A percentile compares a stretch with the other conserved stretches of the same genome.
phyloP scores from a whole-genome alignment of 2,888 invertebrate genomes.

The Bellardia pandia region DNA sequence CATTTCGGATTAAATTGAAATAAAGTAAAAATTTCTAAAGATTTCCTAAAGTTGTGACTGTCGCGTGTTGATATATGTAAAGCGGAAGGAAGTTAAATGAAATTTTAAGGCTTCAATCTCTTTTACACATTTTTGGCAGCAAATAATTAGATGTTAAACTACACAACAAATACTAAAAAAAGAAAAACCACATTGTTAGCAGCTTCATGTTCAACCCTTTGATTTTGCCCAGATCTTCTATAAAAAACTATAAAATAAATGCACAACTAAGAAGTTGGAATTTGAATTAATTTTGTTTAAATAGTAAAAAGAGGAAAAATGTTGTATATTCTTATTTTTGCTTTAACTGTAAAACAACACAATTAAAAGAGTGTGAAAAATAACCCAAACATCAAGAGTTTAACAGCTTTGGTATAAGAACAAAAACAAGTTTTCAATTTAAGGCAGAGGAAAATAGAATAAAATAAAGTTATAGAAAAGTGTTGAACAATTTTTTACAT shows the following conservation, averaged over 20 bases:
- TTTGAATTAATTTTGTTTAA: constrained; percentile 18
- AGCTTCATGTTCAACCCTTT: neutral
- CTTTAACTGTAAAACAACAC: too few species aligned
- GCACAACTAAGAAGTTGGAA: neutral
- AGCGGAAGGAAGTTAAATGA: neutral
- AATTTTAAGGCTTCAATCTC: constrained; percentile 9
- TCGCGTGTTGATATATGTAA: neutral
- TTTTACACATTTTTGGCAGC: neutral
- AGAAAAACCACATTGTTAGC: neutral
- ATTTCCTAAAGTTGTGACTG: neutral
- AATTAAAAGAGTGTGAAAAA: too few species aligned
- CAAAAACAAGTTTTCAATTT: too few species aligned
- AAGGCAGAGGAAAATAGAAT: too few species aligned
- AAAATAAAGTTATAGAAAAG: too few species aligned
- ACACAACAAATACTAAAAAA: neutral
- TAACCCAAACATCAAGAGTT: too few species aligned
- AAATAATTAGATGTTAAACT: constrained; percentile 23
- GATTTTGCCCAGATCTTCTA: neutral
- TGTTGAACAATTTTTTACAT: too few species aligned
- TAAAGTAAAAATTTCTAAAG: neutral
- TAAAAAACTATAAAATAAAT: neutral
- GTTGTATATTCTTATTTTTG: too few species aligned
- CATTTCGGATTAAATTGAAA: neutral
- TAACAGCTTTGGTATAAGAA: too few species aligned
- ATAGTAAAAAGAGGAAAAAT: neutral